Conservation (phyloP, 2,888 invertebrate genomes). For the Flexamia atlantica region DNA sequence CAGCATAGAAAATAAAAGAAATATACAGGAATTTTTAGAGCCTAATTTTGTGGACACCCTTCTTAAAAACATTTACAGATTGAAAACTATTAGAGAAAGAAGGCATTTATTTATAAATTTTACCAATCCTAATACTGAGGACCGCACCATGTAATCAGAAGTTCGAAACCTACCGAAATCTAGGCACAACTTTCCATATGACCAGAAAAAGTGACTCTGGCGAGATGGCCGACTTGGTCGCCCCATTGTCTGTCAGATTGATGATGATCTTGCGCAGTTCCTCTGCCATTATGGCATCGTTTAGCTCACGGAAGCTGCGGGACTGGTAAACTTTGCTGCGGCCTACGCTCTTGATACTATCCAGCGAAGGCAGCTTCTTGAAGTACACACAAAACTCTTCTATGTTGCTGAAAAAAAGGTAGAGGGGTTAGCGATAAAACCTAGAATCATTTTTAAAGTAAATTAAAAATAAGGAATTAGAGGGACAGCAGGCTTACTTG, state of each 20-base stretch:
- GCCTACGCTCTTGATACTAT: conserved; percentile 75
- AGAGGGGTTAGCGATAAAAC: no score
- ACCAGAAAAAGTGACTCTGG: conserved; percentile 89
- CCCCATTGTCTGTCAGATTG: conserved; percentile 82
- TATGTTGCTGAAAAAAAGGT: conserved; percentile 81
- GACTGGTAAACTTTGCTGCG: conserved; percentile 81
- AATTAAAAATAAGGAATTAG: no score
- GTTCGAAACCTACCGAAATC: conserved; percentile 81
- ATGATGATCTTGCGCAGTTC: conserved; percentile 88
- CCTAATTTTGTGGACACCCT: no score
- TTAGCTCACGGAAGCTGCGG: conserved; percentile 80
- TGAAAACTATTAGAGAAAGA: no score
- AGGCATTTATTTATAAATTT: no score
- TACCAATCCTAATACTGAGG: no score
- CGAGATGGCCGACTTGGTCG: conserved; percentile 86
- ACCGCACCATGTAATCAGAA: no score
- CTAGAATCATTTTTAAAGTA: no score
- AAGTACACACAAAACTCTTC: conserved; percentile 91
- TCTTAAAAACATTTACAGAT: no score
- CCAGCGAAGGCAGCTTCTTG: conserved; percentile 86
- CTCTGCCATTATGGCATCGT: conserved; percentile 86
- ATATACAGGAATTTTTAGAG: no score
- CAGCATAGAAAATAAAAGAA: no score
- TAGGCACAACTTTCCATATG: conserved; percentile 90
- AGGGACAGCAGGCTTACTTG: no score